A percentile compares a stretch with the other conserved stretches of the same genome.
These are phyloP conservation scores for Crotalus helleri DNA, from an alignment of 2,113 vertebrate species.

Conservation along the genomic window DNA sequence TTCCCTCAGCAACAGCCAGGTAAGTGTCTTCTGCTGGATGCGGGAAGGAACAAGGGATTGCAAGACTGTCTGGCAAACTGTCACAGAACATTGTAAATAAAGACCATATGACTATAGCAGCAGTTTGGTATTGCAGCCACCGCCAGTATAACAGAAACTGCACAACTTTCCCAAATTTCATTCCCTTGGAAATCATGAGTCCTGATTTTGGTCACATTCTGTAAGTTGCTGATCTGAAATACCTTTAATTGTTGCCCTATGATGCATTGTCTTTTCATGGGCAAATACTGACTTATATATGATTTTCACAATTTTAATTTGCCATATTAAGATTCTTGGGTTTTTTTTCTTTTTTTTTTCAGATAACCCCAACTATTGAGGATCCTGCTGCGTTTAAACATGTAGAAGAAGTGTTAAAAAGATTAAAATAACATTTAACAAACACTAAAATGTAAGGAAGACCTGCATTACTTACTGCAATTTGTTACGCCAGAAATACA, in stretches of 20 bases:
- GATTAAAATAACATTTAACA: constrained; percentile 36
- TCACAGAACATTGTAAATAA: neutral
- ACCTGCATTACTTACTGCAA: neutral
- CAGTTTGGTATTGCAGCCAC: neutral
- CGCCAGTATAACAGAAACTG: neutral
- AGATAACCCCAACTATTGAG: constrained; percentile 92
- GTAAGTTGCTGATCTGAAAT: neutral
- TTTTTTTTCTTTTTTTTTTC: constrained; percentile 39
- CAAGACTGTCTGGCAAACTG: neutral
- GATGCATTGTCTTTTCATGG: neutral
- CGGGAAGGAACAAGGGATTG: neutral
- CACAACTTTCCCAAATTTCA: neutral
- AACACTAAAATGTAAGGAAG: neutral
- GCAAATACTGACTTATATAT: neutral
- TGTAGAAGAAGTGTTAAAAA: constrained; percentile 78
- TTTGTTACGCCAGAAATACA: neutral
- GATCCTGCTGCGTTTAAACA: constrained; percentile 84
- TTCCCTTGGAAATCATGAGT: neutral
- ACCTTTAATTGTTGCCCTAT: neutral
- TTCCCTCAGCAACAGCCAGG: neutral
- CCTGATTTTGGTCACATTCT: neutral
- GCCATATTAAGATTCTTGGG: neutral
- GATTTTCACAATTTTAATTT: constrained; percentile 13
- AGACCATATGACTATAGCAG: neutral
- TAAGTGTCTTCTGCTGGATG: neutral